Evolutionary conservation across 2,888 invertebrate species (phyloP).

Genomic region (Perizoma flavofasciatum): DNA sequence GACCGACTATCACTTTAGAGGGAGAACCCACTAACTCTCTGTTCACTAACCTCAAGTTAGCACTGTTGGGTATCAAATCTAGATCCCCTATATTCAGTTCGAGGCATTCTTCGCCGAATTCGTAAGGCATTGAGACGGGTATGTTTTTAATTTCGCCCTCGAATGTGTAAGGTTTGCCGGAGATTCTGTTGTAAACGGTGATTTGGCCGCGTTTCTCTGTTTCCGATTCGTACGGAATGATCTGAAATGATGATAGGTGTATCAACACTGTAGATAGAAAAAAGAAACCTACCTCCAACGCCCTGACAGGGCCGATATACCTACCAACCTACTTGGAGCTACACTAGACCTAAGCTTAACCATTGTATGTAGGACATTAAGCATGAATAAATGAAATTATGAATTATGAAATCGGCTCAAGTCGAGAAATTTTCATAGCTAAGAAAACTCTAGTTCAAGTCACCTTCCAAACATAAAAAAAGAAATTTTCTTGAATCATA

Average conservation of each 20-base stretch:
- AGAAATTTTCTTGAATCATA: too few species aligned
- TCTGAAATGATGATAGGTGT: conserved; percentile 46
- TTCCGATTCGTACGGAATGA: conserved; percentile 46
- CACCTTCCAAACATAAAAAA: too few species aligned
- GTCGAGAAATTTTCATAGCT: too few species aligned
- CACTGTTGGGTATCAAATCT: conserved; percentile 62
- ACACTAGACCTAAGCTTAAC: too few species aligned
- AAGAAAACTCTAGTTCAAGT: too few species aligned
- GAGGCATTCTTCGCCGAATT: conserved; percentile 46
- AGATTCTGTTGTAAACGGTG: conserved; percentile 65
- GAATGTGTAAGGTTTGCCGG: conserved; percentile 65
- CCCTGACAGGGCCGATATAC: too few species aligned
- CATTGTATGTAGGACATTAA: too few species aligned
- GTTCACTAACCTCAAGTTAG: conserved; percentile 56
- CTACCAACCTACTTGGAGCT: too few species aligned
- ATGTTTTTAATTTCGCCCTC: conserved; percentile 52
- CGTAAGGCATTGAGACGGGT: conserved; percentile 49
- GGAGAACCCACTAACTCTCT: conserved; percentile 54
- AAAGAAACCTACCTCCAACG: too few species aligned
- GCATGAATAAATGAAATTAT: too few species aligned
- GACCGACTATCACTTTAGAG: conserved; percentile 56
- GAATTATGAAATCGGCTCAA: too few species aligned
- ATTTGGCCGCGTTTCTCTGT: conserved; percentile 49
- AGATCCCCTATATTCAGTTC: conserved; percentile 54
- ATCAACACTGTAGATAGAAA: background rate